Evolutionary conservation across 2,113 vertebrate genomes (phyloP).

Genomic region (Gopherus flavomarginatus): DNA sequence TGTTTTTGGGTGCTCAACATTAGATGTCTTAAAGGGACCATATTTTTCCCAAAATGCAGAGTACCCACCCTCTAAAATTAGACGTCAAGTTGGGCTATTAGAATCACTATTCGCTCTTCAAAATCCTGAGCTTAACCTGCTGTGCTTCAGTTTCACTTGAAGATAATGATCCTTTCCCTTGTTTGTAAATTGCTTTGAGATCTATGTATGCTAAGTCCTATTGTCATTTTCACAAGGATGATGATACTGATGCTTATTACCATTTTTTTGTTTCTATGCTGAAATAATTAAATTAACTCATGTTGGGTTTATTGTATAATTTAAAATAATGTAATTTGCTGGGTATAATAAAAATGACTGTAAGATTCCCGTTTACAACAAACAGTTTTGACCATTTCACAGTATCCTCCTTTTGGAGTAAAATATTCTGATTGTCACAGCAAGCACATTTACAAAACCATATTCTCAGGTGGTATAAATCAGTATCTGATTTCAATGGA

Average conservation of each 20-base stretch:
- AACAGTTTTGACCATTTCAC: neutral
- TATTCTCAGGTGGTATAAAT: neutral
- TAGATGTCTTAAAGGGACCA: neutral
- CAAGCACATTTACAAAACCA: neutral
- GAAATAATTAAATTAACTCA: neutral
- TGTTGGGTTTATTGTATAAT: neutral
- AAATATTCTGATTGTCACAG: accelerated
- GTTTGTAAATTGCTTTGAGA: neutral
- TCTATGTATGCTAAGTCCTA: neutral
- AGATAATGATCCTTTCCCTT: neutral
- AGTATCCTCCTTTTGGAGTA: neutral
- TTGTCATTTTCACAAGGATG: neutral
- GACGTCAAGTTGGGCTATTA: neutral
- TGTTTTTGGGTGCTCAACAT: neutral
- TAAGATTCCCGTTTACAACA: neutral
- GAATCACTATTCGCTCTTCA: accelerated
- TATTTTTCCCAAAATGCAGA: neutral
- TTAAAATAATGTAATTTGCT: neutral
- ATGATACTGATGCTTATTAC: neutral
- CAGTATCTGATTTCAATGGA: neutral
- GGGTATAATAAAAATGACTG: accelerated
- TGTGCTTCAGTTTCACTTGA: neutral
- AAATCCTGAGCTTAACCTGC: neutral
- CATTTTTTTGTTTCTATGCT: neutral
- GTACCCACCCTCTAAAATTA: neutral